phyloP scores from a whole-genome alignment of 2,888 invertebrate genomes.

The Leucophora obtusa region DNA sequence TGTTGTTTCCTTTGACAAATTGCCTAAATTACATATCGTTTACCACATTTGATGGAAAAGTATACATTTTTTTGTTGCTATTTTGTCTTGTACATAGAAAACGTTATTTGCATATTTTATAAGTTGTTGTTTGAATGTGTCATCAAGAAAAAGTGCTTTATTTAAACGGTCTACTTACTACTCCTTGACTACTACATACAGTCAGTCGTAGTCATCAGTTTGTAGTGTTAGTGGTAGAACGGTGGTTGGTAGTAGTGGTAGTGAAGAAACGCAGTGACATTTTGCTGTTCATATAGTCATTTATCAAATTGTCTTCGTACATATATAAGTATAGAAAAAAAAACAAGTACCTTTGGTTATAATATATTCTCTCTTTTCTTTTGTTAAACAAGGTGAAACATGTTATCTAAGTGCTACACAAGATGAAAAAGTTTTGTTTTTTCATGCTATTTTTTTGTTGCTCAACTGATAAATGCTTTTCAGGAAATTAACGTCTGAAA shows the following conservation, averaged over 20 bases:
- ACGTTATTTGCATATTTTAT: conserved; percentile 64
- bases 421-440: conserved; percentile 16
- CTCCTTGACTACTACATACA: conserved; percentile 33
- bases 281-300: conserved; percentile 62
- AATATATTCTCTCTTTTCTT: conserved; percentile 19
- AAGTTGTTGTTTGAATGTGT: conserved; percentile 39
- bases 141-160: conserved; percentile 53
- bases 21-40: conserved; percentile 64
- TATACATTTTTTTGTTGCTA: conserved; percentile 18
- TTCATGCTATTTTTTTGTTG: conserved; percentile 9
- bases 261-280: conserved; percentile 53
- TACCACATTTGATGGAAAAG: conserved; percentile 61
- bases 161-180: conserved; percentile 57
- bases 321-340: conserved; percentile 14
- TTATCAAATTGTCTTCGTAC: conserved; percentile 64
- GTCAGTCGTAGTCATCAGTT: conserved; percentile 3
- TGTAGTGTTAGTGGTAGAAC: background rate
- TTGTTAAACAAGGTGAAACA: conserved; percentile 52
- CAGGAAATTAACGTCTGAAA: conserved; percentile 25
- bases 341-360: conserved; percentile 25
- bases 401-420: conserved; percentile 52
- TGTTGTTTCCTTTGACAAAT: conserved; percentile 59
- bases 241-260: background rate
- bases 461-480: conserved; percentile 43
- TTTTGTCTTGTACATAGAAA: conserved; percentile 44